A percentile compares a stretch with the other conserved stretches of the same genome.
These are phyloP conservation scores for Brachyistius frenatus DNA, from an alignment of 2,113 vertebrate genomes.

Conservation along the genomic window DNA sequence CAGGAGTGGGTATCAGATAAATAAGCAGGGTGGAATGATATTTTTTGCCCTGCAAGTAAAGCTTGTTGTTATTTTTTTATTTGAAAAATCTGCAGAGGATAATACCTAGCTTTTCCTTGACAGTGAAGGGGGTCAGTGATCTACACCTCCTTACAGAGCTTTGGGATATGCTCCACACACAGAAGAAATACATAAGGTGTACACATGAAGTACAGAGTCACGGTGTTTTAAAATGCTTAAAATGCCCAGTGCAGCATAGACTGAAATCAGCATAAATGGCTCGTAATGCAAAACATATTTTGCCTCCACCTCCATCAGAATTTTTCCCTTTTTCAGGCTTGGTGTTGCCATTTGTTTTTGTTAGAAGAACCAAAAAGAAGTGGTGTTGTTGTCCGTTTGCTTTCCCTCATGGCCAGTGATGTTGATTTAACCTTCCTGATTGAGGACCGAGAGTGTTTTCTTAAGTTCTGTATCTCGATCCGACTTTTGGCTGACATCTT, in stretches of 20 bases:
- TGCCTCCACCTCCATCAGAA: slow-evolving; percentile 22
- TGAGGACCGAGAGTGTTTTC: slow-evolving; percentile 61
- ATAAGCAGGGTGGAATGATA: slow-evolving; percentile 62
- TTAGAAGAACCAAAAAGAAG: slow-evolving; percentile 35
- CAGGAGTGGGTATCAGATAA: slow-evolving; percentile 29
- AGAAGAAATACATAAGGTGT: slow-evolving; percentile 58
- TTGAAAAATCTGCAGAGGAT: slow-evolving; percentile 60
- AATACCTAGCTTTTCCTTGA: slow-evolving; percentile 53
- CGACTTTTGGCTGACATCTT: slow-evolving; percentile 66
- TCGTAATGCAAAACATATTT: slow-evolving; percentile 68
- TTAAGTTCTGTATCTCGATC: slow-evolving; percentile 65
- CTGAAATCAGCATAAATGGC: slow-evolving; percentile 59
- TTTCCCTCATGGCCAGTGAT: slow-evolving; percentile 17
- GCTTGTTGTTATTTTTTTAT: slow-evolving; percentile 58
- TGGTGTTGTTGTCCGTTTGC: slow-evolving; percentile 47
- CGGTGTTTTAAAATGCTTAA: slow-evolving; percentile 47
- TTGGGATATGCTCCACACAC: slow-evolving; percentile 27
- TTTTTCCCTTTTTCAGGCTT: slow-evolving; percentile 50
- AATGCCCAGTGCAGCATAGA: slow-evolving; percentile 19
- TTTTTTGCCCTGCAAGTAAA: slow-evolving; percentile 33
- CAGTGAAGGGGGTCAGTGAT: slow-evolving; percentile 51
- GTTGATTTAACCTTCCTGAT: slow-evolving; percentile 69
- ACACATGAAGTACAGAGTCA: slow-evolving; percentile 18
- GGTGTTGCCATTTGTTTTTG: background rate
- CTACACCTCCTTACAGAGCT: slow-evolving; percentile 43